Base-by-base conservation (phyloP, 2,113 vertebrate genomes). In the Hippopotamus amphibius region DNA sequence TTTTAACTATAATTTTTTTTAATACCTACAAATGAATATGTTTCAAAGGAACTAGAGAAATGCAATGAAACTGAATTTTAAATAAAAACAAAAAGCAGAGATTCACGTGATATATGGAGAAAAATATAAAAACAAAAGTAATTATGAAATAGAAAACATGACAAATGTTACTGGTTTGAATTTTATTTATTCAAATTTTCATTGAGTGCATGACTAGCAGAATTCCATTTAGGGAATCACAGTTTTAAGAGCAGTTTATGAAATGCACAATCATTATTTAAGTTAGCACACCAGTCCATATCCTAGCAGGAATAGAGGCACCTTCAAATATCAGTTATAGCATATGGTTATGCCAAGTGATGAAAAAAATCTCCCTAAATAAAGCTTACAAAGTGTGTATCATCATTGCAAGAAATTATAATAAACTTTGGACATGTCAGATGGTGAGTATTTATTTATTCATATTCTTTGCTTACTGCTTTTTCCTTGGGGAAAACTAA, bases 381-480 rank as follows among this genome's bases (percentile, higher is more conserved):
- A 98, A 96, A 98, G 76, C 63, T 83, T 95, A 46, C 41, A 97
- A 97, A 93, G 97, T 97, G 90, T 96, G 0, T 92, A 97, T 97
- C 97, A 98, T 98, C 91, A 97, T 88, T 97, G 94, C 76, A 98
- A 98, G 97, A 97, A 92, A 90, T 81, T 69, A 95, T 94, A 98
- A 97, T 80, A 96, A 97, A 97, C 96, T 97, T 97, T 97, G 96
- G 90, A 96, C 96, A 96, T 63, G 97, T 84, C 94, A 98, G 96
- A 93, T 95, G 97, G 95, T 95, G 96, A 97, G 76, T 89, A 97
- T 97, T 98, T 98, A 96, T 96, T 97, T 97, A 98, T 98, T 98
- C 92, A 97, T 98, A 97, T 98, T 97, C 92, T 97, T 97, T 98
- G 93, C 87, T 98, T 96, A 80, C 95, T 97, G 95, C 69, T 82